A percentile compares a stretch with the other conserved stretches of the same genome.
Conservation (phyloP, 1,140 invertebrate species). For the Ectropis grisescens region DNA sequence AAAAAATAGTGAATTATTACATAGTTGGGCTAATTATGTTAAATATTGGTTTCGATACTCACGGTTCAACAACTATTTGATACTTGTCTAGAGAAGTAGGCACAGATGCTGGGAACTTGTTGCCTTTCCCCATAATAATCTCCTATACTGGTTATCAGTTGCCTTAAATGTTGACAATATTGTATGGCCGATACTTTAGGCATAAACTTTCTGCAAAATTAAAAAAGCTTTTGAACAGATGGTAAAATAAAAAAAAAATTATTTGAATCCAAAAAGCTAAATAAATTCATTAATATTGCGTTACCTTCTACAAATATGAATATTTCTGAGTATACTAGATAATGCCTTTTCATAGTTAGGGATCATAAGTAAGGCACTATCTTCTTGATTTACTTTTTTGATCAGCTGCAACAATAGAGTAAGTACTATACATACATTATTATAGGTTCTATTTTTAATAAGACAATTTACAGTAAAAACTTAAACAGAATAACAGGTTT, state of each 20-base stretch:
- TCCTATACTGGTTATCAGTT: conserved; percentile 85
- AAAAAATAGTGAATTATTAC: too few species aligned
- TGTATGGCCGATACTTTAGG: conserved; percentile 86
- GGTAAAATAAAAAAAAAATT: too few species aligned
- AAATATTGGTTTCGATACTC: too few species aligned
- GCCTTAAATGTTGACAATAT: conserved; percentile 85
- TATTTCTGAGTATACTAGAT: conserved; percentile 83
- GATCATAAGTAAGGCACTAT: conserved; percentile 79
- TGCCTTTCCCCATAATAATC: conserved; percentile 80
- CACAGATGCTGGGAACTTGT: conserved; percentile 79
- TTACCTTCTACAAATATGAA: conserved; percentile 84
- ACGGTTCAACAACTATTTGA: conserved; percentile 93
- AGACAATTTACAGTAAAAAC: too few species aligned
- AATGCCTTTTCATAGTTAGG: conserved; percentile 88
- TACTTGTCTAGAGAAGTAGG: conserved; percentile 78
- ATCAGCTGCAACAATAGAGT: conserved; percentile 78
- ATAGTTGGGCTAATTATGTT: too few species aligned
- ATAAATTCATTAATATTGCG: conserved; percentile 1
- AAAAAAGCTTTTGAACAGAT: too few species aligned
- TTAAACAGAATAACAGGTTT: too few species aligned
- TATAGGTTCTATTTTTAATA: too few species aligned
- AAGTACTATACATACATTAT: too few species aligned
- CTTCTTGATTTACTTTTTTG: conserved; percentile 84
- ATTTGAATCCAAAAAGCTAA: too few species aligned
- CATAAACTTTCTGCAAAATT: conserved; percentile 84